Percentiles rank a stretch among this genome's conserved stretches.
Conservation (phyloP, 2,797 vertebrate genomes). For the Onychomys arenicola region DNA sequence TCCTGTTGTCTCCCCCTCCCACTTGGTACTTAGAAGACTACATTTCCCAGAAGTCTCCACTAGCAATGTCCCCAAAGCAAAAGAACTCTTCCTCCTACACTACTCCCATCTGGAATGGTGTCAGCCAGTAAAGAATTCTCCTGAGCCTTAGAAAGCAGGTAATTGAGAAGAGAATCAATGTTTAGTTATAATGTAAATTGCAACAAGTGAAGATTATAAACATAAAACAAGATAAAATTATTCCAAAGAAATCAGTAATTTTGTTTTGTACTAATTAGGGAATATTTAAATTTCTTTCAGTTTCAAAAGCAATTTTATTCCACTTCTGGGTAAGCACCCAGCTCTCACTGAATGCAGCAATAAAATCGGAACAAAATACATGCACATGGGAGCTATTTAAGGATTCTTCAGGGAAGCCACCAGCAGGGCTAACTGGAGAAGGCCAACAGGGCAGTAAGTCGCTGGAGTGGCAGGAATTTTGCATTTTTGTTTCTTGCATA, state of each 20-base stretch:
- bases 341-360: conserved; percentile 9
- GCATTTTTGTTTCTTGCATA: conserved; percentile 19
- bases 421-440: background rate
- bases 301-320: conserved; percentile 64
- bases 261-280: conserved; percentile 55
- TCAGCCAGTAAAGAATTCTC: conserved; percentile 48
- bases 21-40: conserved; percentile 58
- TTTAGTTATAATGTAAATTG: conserved; percentile 51
- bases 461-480: background rate
- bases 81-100: background rate
- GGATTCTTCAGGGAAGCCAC: conserved; percentile 30
- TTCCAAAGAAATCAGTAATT: conserved; percentile 59
- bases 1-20: background rate
- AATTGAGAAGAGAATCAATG: conserved; percentile 53
- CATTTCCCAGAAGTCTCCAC: conserved; percentile 75
- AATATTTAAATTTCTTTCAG: conserved; percentile 45
- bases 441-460: background rate
- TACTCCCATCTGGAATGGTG: conserved; percentile 30
- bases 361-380: conserved; percentile 34
- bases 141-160: conserved; percentile 11
- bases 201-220: conserved; percentile 48
- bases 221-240: conserved; percentile 58
- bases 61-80: conserved; percentile 51
- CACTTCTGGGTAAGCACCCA: background rate
- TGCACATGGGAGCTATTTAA: background rate